Percentiles rank a stretch among this genome's conserved stretches.
Conservation (phyloP, 2,888 invertebrate species). For the Chirona hameri region DNA sequence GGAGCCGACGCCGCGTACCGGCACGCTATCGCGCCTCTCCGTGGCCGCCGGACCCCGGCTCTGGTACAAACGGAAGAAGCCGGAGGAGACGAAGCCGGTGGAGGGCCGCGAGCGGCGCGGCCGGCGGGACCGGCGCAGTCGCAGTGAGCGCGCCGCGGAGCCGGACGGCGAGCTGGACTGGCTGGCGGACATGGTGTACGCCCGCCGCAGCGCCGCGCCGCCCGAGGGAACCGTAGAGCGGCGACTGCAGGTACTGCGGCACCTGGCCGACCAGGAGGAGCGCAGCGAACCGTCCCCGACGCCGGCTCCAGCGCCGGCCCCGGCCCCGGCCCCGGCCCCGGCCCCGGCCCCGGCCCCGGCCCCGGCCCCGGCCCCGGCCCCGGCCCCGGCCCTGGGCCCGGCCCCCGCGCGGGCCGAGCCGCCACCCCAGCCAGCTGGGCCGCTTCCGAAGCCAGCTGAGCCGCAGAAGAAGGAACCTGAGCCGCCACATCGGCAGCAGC, state of each 20-base stretch:
- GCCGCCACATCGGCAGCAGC: neutral
- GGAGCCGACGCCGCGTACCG: neutral
- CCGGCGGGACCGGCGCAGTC: neutral
- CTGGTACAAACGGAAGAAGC: constrained; percentile 8
- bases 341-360: too few species aligned
- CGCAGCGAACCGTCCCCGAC: neutral
- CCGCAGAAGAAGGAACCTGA: neutral
- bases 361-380: neutral
- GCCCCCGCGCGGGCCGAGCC: too few species aligned
- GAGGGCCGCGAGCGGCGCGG: neutral
- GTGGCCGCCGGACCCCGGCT: constrained; percentile 1
- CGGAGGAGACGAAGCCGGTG: neutral
- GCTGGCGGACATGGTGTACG: constrained; percentile 28
- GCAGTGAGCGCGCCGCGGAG: neutral
- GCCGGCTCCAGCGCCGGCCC: neutral
- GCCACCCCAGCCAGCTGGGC: neutral
- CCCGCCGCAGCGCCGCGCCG: neutral
- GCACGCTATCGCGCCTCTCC: neutral
- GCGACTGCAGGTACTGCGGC: neutral
- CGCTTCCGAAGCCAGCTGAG: neutral
- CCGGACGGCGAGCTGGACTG: constrained; percentile 14
- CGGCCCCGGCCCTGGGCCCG: neutral
- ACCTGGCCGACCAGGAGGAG: constrained; percentile 8
- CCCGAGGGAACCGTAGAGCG: constrained; percentile 6
- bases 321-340: neutral